These are phyloP conservation scores for Falco biarmicus DNA, from an alignment of 2,797 vertebrate genomes.

Conservation along the genomic window DNA sequence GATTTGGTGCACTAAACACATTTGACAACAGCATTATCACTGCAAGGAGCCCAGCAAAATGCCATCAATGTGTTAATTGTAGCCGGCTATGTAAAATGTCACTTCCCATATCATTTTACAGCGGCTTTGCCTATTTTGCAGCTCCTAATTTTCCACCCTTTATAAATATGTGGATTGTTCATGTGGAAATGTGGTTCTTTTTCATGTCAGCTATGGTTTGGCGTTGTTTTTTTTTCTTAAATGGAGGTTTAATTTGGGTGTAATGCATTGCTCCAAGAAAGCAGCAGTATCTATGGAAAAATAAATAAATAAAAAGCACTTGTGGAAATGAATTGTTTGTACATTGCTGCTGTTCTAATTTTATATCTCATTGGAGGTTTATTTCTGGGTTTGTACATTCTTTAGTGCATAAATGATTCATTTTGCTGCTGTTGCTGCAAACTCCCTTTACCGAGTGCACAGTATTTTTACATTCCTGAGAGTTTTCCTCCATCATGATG, in stretches of 20 bases:
- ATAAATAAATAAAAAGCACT: constrained; percentile 51
- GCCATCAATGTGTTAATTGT: constrained; percentile 99
- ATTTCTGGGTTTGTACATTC: constrained; percentile 54
- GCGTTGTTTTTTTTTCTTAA: neutral
- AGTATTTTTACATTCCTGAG: constrained; percentile 64
- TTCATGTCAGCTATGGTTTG: constrained; percentile 19
- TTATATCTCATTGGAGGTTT: constrained; percentile 64
- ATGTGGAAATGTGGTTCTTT: constrained; percentile 71
- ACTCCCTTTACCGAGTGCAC: constrained; percentile 34
- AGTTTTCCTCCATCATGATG: constrained; percentile 71
- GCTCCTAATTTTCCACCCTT: constrained; percentile 85
- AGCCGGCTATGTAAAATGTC: constrained; percentile 99
- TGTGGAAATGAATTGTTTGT: constrained; percentile 50
- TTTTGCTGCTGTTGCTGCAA: constrained; percentile 66
- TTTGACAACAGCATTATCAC: constrained; percentile 99
- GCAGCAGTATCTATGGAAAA: constrained; percentile 18
- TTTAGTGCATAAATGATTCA: constrained; percentile 72
- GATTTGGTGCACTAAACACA: constrained; percentile 99
- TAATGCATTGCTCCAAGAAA: constrained; percentile 41
- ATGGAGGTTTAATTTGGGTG: constrained; percentile 73
- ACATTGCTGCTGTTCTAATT: constrained; percentile 52
- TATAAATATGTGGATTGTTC: constrained; percentile 85
- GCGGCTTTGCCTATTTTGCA: constrained; percentile 84
- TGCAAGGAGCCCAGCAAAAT: constrained; percentile 95
- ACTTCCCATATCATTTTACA: constrained; percentile 99